Conservation (phyloP, 35 echinoderm and acorn worm species). For the Apostichopus parvimensis region DNA sequence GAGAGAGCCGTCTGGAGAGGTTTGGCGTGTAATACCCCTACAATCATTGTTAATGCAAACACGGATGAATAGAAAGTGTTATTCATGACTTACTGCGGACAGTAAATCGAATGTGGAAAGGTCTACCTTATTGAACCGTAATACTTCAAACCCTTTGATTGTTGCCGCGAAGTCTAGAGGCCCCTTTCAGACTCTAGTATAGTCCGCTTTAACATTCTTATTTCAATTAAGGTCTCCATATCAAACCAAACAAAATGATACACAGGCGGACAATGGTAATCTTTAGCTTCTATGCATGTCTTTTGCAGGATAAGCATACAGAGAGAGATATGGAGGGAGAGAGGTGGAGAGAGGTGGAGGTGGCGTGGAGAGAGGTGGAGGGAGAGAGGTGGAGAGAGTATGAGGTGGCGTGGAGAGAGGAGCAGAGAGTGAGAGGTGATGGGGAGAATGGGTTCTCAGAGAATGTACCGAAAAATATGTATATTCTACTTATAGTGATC, state of each 20-base stretch:
- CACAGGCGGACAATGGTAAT: conserved; percentile 6
- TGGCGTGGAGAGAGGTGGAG: too few relatives aligned
- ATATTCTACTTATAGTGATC: too few relatives aligned
- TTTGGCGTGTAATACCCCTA: conserved; percentile 7
- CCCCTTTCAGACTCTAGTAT: background rate
- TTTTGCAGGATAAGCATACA: too few relatives aligned
- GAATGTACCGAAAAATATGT: too few relatives aligned
- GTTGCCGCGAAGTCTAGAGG: background rate
- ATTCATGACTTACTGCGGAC: conserved; percentile 16
- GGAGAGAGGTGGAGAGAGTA: too few relatives aligned
- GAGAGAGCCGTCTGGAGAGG: background rate
- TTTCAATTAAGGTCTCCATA: conserved; percentile 42
- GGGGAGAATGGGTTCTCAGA: too few relatives aligned
- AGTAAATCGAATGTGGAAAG: conserved; percentile 32
- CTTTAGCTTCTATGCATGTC: background rate
- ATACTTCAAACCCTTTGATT: conserved; percentile 17
- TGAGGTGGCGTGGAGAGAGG: too few relatives aligned
- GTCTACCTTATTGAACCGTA: conserved; percentile 32
- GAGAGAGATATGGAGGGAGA: too few relatives aligned
- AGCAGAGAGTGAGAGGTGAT: too few relatives aligned
- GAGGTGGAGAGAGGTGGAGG: too few relatives aligned
- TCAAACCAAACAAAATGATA: conserved; percentile 20
- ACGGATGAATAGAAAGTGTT: conserved; percentile 26
- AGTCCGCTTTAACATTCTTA: conserved; percentile 41
- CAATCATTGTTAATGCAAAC: conserved; percentile 6